Conservation (phyloP, 2,113 vertebrate genomes). For the Lasiurus cinereus region DNA sequence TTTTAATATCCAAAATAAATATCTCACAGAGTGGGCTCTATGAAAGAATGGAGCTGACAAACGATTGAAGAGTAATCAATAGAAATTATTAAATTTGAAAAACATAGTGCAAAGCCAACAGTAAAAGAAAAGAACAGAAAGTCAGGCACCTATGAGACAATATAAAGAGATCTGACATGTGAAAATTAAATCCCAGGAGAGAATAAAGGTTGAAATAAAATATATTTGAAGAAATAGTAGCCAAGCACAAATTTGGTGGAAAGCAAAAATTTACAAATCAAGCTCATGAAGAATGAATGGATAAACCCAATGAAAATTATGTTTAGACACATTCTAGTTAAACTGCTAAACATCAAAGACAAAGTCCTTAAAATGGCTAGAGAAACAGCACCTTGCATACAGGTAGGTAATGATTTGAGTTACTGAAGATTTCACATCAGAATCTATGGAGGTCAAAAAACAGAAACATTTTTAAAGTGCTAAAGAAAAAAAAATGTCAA, state of each 20-base stretch:
- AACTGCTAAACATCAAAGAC: neutral
- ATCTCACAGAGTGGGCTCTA: neutral
- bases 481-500: neutral
- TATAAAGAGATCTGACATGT: neutral
- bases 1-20: slow-evolving; percentile 6
- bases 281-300: neutral
- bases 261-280: neutral
- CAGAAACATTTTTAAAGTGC: neutral
- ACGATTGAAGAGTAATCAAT: neutral
- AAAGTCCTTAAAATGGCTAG: neutral
- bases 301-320: neutral
- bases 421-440: neutral
- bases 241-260: neutral
- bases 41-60: neutral
- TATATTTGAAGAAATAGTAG: neutral
- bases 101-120: neutral
- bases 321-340: neutral
- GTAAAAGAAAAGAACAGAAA: neutral
- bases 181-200: neutral
- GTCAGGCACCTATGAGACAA: neutral
- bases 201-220: neutral
- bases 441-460: neutral
- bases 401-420: neutral
- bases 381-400: neutral
- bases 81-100: neutral